phyloP scores from a whole-genome alignment of 2,113 vertebrate species.

The Tympanuchus pallidicinctus region DNA sequence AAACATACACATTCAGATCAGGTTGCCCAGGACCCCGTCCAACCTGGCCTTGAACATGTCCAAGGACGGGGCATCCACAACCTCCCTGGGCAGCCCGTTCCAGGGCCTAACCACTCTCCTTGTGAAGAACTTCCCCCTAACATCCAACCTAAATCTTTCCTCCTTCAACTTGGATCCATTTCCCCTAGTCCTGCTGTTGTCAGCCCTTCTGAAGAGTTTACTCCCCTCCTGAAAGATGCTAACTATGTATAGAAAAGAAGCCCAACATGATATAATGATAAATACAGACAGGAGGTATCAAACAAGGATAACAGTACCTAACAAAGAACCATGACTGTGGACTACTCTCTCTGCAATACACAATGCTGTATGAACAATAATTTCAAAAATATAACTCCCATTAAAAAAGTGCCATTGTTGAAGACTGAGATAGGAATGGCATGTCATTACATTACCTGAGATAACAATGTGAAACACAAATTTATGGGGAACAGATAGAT shows the following conservation, averaged over 20 bases:
- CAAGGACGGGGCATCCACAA: no score
- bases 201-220: no score
- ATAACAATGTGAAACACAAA: not conserved
- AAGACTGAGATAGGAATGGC: not conserved
- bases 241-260: not conserved
- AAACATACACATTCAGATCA: no score
- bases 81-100: no score
- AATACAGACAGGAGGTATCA: not conserved
- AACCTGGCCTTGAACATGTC: no score
- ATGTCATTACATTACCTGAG: not conserved
- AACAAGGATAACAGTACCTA: not conserved
- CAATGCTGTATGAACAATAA: not conserved
- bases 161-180: no score
- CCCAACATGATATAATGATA: not conserved
- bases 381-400: not conserved
- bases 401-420: not conserved
- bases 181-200: no score
- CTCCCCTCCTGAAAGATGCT: not conserved
- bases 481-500: not conserved
- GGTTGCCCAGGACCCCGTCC: no score
- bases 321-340: not conserved
- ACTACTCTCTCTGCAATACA: not conserved
- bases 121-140: no score
- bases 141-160: no score
- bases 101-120: no score